Evolutionary conservation across 1,140 invertebrate species (phyloP).

Genomic region (Orussus abietinus): DNA sequence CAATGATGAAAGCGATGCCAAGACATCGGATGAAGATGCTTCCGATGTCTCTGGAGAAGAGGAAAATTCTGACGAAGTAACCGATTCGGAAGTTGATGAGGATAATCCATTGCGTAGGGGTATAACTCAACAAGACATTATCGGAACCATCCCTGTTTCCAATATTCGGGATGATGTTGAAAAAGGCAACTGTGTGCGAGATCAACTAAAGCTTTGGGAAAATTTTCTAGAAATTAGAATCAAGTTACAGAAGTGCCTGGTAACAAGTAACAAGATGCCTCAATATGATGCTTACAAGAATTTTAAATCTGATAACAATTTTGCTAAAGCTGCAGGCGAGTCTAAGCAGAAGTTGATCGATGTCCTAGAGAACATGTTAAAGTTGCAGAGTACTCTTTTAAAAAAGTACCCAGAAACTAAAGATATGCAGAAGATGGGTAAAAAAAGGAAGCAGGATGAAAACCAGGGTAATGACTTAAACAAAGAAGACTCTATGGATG

Average conservation of each 20-base stretch:
- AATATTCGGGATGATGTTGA: constrained; percentile 63
- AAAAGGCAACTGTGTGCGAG: constrained; percentile 73
- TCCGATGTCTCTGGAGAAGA: constrained; percentile 19
- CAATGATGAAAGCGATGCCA: constrained; percentile 12
- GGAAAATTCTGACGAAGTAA: constrained; percentile 23
- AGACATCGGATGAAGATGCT: constrained; percentile 27
- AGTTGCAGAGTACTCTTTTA: constrained; percentile 58
- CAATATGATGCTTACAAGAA: constrained; percentile 56
- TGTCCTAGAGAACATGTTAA: constrained; percentile 64
- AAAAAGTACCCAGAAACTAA: constrained; percentile 66
- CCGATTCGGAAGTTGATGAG: constrained; percentile 28
- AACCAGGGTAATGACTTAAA: constrained; percentile 17
- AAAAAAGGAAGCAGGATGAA: constrained; percentile 24
- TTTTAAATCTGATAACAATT: constrained; percentile 54
- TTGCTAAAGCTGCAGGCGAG: constrained; percentile 52
- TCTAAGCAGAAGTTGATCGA: constrained; percentile 55
- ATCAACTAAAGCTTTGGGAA: constrained; percentile 79
- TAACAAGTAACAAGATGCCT: constrained; percentile 73
- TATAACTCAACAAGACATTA: too few species aligned
- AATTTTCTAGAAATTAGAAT: constrained; percentile 78
- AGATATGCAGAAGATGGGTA: constrained; percentile 32
- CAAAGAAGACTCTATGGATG: constrained; percentile 46
- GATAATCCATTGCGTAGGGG: constrained; percentile 38
- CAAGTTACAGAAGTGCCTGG: constrained; percentile 75
- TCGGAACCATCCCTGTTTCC: constrained; percentile 55